These are phyloP conservation scores for Nebria brevicollis DNA, from an alignment of 2,888 invertebrate species.

Conservation along the genomic window DNA sequence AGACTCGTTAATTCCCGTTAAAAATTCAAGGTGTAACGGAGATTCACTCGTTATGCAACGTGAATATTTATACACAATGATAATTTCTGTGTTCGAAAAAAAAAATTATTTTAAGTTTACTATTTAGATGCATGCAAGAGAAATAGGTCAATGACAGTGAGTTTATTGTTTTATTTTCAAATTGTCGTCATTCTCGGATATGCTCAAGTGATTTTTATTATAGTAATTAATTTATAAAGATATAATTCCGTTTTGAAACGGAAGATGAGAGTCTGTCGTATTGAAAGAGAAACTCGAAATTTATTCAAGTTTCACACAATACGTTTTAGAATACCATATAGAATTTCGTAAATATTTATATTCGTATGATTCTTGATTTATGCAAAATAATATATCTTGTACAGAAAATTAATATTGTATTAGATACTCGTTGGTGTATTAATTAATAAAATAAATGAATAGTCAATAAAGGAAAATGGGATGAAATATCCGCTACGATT, in stretches of 20 bases:
- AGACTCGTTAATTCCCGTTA: not conserved
- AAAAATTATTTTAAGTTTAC: not conserved
- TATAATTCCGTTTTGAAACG: not conserved
- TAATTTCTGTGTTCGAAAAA: not conserved
- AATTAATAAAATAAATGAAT: not conserved
- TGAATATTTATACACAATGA: not conserved
- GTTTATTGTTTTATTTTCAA: not conserved
- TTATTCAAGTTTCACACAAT: not conserved
- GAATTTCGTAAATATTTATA: not conserved
- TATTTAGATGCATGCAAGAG: not conserved
- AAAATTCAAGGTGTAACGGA: conserved; percentile 28
- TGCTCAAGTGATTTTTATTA: conserved; percentile 18
- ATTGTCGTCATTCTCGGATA: conserved; percentile 14
- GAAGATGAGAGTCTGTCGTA: not conserved
- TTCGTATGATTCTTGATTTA: not conserved
- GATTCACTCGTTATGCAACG: conserved; percentile 38
- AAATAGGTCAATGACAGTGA: conserved; percentile 14
- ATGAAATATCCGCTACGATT: not conserved
- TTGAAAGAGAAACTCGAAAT: not conserved
- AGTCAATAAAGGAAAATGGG: not conserved
- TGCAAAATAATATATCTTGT: too few species aligned
- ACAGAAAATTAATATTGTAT: too few species aligned
- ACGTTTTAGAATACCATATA: not conserved
- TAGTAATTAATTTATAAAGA: conserved; percentile 1
- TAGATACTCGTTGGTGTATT: too few species aligned